A percentile compares a stretch with the other conserved stretches of the same genome.
Evolutionary conservation across 2,888 invertebrate genomes (phyloP).

Genomic region (Drosophila melanocephala): DNA sequence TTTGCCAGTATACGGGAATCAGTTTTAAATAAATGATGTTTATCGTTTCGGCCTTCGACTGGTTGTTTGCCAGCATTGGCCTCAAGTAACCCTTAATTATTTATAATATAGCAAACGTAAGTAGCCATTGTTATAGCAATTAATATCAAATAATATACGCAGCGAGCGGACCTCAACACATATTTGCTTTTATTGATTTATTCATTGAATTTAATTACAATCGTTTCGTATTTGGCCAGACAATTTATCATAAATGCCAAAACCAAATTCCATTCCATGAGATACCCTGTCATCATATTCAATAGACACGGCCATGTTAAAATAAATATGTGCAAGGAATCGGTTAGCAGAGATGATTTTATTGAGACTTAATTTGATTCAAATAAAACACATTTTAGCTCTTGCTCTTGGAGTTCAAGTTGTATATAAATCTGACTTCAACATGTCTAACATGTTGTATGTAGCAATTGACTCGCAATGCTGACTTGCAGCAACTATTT

Average conservation of each 20-base stretch:
- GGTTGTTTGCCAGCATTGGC: neutral
- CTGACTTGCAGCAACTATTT: neutral
- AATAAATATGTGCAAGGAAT: neutral
- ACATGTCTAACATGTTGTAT: neutral
- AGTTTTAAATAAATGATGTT: neutral
- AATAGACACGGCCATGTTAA: neutral
- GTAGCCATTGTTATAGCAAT: neutral
- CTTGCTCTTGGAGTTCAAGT: neutral
- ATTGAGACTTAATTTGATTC: neutral
- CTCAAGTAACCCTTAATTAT: slow-evolving; percentile 1
- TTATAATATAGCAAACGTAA: neutral
- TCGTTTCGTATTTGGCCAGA: neutral
- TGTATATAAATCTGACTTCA: neutral
- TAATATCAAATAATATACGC: neutral
- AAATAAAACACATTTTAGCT: neutral
- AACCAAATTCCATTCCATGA: neutral
- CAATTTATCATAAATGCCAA: slow-evolving; percentile 1
- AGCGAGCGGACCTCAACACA: neutral
- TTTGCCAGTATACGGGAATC: neutral
- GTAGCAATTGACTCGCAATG: neutral
- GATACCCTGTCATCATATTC: neutral
- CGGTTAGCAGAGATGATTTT: neutral
- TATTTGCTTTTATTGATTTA: slow-evolving; percentile 4
- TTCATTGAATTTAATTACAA: slow-evolving; percentile 3
- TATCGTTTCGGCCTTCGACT: slow-evolving; percentile 1